Evolutionary conservation across 2,888 invertebrate genomes (phyloP).

Genomic region (Heteropelma amictum): DNA sequence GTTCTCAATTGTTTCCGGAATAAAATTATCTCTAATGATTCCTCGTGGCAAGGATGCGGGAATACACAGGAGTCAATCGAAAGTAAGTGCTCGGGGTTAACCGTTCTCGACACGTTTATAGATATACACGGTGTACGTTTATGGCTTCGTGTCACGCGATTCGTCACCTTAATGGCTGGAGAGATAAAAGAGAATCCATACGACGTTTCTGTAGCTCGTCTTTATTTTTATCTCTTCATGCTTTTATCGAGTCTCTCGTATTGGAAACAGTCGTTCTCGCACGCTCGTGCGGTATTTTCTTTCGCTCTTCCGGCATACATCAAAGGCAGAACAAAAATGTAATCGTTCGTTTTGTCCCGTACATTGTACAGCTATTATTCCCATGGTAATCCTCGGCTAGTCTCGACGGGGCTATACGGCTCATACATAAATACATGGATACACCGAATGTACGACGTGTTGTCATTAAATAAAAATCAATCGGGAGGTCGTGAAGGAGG

Average conservation of each 20-base stretch:
- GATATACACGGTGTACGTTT: slow-evolving; percentile 6
- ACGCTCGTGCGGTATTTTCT: background rate
- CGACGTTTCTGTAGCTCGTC: background rate
- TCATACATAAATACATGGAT: slow-evolving; percentile 73
- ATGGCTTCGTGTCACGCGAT: slow-evolving; percentile 65
- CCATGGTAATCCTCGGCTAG: slow-evolving; percentile 62
- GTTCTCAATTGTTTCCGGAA: background rate
- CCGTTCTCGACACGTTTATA: slow-evolving; percentile 38
- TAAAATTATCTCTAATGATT: slow-evolving; percentile 1
- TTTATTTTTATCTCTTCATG: slow-evolving; percentile 11
- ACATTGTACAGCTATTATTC: slow-evolving; percentile 68
- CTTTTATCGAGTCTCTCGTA: slow-evolving; percentile 12
- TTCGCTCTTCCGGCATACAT: slow-evolving; percentile 31
- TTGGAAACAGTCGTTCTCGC: slow-evolving; percentile 38
- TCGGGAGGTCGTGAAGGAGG: slow-evolving; percentile 77
- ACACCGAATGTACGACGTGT: slow-evolving; percentile 67
- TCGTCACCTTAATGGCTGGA: slow-evolving; percentile 58
- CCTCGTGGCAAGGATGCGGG: background rate
- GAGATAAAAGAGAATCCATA: slow-evolving; percentile 48
- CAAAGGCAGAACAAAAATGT: slow-evolving; percentile 45
- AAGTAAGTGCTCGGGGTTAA: slow-evolving; percentile 52
- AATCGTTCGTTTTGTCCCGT: slow-evolving; percentile 41
- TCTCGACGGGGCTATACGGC: slow-evolving; percentile 63
- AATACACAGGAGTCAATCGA: slow-evolving; percentile 40
- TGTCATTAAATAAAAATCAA: slow-evolving; percentile 80